A percentile compares a stretch with the other conserved stretches of the same genome.
Evolutionary conservation across 2,113 vertebrate species (phyloP).

Genomic region (Sinocyclocheilus anophthalmus): DNA sequence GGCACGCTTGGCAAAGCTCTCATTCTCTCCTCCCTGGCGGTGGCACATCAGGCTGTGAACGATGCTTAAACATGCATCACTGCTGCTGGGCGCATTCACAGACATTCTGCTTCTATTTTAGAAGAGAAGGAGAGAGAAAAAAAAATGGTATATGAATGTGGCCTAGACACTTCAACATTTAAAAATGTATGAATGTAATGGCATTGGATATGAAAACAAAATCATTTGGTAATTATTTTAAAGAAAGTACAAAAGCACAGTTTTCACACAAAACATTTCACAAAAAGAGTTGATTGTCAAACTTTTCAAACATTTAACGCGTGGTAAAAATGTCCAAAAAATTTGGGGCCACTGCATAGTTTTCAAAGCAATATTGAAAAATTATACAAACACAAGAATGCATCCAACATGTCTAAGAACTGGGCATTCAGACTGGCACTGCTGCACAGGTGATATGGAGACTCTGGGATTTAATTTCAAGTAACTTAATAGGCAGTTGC

Average conservation of each 20-base stretch:
- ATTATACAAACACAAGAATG: not conserved
- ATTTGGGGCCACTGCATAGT: not conserved
- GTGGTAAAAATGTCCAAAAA: not conserved
- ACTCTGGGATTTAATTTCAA: not conserved
- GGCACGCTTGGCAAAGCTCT: conserved; percentile 82
- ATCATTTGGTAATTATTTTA: not conserved
- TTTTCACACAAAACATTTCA: too few relatives aligned
- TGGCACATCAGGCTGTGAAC: conserved; percentile 87
- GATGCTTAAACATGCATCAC: conserved; percentile 79
- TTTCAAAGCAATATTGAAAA: not conserved
- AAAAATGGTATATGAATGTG: not conserved
- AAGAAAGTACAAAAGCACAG: not conserved
- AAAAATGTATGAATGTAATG: not conserved
- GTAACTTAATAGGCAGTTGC: not conserved
- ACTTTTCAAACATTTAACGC: not conserved
- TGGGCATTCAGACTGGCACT: not conserved
- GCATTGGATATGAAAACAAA: too few relatives aligned
- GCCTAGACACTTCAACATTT: not conserved
- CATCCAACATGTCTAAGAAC: not conserved
- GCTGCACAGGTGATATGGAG: not conserved
- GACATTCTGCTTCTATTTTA: conserved; percentile 66
- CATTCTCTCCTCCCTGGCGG: conserved; percentile 82
- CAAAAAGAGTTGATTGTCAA: not conserved
- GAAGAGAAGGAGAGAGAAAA: not conserved
- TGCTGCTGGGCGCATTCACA: conserved; percentile 72